These are phyloP conservation scores for Carpatolechia fugitivella DNA, from an alignment of 2,888 invertebrate species.

Conservation along the genomic window DNA sequence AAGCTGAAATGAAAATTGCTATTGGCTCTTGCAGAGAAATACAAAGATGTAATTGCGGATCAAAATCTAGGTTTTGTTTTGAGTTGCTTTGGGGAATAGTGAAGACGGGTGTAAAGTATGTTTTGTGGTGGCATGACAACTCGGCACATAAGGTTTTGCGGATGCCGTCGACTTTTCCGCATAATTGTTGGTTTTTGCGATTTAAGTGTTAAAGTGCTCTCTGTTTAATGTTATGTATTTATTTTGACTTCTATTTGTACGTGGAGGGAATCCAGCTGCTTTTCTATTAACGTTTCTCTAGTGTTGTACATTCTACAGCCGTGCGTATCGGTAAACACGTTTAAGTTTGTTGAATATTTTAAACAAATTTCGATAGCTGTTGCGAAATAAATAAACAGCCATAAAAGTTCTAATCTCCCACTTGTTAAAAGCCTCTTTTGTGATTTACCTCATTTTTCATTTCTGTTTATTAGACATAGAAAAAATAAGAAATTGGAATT, in stretches of 20 bases:
- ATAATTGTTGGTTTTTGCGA: constrained; percentile 39
- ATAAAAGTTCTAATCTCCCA: no score
- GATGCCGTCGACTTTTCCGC: constrained; percentile 32
- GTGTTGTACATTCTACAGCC: background rate
- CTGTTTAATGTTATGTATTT: constrained; percentile 2
- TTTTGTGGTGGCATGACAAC: background rate
- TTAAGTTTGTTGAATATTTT: background rate
- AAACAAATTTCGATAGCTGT: no score
- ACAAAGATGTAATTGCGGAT: constrained; percentile 1
- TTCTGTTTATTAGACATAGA: no score
- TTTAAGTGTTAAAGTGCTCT: constrained; percentile 26
- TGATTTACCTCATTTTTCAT: no score
- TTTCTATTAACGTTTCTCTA: background rate
- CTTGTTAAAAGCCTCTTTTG: no score
- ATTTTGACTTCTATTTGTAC: background rate
- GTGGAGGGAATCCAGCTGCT: background rate
- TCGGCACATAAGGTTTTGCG: constrained; percentile 36
- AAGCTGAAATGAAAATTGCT: background rate
- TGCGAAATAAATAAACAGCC: no score
- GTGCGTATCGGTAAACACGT: background rate
- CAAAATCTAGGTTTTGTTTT: background rate
- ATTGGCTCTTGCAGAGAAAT: background rate
- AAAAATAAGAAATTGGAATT: no score
- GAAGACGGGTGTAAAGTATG: background rate
- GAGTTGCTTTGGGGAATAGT: background rate